Percentiles rank a stretch among this genome's conserved stretches.
Evolutionary conservation across 2,113 vertebrate species (phyloP).

Genomic region (Cheirogaleus medius): DNA sequence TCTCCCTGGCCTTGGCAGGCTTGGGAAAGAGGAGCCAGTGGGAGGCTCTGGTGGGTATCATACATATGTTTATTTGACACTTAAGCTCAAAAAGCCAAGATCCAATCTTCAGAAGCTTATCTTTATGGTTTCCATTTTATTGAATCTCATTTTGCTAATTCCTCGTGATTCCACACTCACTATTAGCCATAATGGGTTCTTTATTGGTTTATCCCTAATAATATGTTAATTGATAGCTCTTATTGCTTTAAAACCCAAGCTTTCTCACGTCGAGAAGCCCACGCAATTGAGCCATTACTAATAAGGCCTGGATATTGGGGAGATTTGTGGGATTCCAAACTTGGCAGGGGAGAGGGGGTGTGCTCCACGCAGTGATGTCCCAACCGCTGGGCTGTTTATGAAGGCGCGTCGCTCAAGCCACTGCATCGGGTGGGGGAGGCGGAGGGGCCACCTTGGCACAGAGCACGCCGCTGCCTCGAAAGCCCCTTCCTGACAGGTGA

Average conservation of each 20-base stretch:
- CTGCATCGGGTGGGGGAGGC: constrained; percentile 68
- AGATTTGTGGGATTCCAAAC: background rate
- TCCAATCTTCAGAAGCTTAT: constrained; percentile 82
- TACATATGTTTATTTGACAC: constrained; percentile 72
- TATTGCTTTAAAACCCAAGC: constrained; percentile 21
- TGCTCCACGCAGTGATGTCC: accelerated
- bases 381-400: background rate
- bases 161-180: constrained; percentile 64
- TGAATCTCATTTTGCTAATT: constrained; percentile 84
- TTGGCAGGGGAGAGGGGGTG: background rate
- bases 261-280: constrained; percentile 55
- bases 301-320: background rate
- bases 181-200: constrained; percentile 82
- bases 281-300: constrained; percentile 54
- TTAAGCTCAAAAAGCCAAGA: constrained; percentile 76
- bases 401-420: constrained; percentile 65
- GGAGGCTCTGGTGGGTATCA: background rate
- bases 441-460: constrained; percentile 77
- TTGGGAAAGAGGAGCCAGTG: background rate
- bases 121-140: constrained; percentile 84
- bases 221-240: constrained; percentile 77
- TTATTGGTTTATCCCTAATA: constrained; percentile 80
- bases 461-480: constrained; percentile 71
- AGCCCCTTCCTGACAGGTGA: constrained; percentile 88
- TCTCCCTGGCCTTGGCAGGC: background rate